These are phyloP conservation scores for Phortica variegata DNA, from an alignment of 1,140 invertebrate species.

Conservation along the genomic window DNA sequence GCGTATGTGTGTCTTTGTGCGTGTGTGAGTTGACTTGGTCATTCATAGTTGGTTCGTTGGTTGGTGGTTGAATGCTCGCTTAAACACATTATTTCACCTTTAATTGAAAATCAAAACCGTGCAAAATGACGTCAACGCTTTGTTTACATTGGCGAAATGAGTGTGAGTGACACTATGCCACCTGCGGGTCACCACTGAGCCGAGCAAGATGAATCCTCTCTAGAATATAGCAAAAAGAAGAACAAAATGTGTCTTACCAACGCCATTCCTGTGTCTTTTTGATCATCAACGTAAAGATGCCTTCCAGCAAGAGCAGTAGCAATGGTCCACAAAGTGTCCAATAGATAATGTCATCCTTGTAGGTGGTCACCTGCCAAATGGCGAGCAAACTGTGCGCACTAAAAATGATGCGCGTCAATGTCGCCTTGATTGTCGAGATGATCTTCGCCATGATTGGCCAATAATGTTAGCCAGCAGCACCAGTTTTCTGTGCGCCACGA, in stretches of 20 bases:
- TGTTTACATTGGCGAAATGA: constrained; percentile 38
- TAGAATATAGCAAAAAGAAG: not conserved
- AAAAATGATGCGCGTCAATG: constrained; percentile 77
- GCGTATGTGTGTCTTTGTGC: constrained; percentile 6
- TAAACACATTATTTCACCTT: constrained; percentile 56
- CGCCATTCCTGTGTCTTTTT: constrained; percentile 86
- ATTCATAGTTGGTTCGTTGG: constrained; percentile 10
- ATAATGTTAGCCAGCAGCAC: constrained; percentile 20
- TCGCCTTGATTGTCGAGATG: constrained; percentile 76
- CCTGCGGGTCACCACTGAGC: not conserved
- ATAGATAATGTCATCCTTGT: constrained; percentile 70
- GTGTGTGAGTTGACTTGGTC: constrained; percentile 23
- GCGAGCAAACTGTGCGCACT: constrained; percentile 76
- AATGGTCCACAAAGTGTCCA: constrained; percentile 78
- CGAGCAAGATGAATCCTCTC: not conserved
- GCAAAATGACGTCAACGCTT: constrained; percentile 42
- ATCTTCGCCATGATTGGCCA: constrained; percentile 71
- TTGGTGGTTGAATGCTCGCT: constrained; percentile 18
- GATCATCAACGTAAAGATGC: constrained; percentile 80
- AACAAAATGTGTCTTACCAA: constrained; percentile 64
- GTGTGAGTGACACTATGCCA: constrained; percentile 1
- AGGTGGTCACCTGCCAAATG: constrained; percentile 77
- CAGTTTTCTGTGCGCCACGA: not conserved
- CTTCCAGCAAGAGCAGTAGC: constrained; percentile 74
- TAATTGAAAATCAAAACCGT: constrained; percentile 56